phyloP scores from a whole-genome alignment of 2,888 invertebrate genomes.

The Eledona agricola region DNA sequence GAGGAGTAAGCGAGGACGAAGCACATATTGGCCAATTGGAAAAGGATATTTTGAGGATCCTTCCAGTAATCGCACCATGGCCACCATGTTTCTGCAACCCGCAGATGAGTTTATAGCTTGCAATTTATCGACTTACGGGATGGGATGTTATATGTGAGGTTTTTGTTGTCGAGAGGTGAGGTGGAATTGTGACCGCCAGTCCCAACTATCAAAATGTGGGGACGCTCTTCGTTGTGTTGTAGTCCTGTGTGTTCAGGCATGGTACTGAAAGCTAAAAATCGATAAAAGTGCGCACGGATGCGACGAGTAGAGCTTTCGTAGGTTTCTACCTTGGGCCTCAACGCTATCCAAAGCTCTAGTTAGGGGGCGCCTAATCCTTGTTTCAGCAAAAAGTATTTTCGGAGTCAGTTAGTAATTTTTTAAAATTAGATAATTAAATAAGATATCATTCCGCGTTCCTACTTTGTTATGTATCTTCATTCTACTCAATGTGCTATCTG shows the following conservation, averaged over 20 bases:
- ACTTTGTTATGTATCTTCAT: too few relatives aligned
- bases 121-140: conserved; percentile 56
- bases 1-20: conserved; percentile 83
- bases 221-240: conserved; percentile 58
- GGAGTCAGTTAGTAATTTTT: too few relatives aligned
- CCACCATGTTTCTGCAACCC: conserved; percentile 68
- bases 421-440: too few relatives aligned
- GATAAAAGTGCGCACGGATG: conserved; percentile 28
- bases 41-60: conserved; percentile 76
- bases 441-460: too few relatives aligned
- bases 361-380: too few relatives aligned
- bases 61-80: conserved; percentile 79
- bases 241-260: conserved; percentile 48
- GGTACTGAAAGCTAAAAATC: conserved; percentile 15
- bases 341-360: too few relatives aligned
- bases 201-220: conserved; percentile 56
- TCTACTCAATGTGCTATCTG: too few relatives aligned
- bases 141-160: conserved; percentile 60
- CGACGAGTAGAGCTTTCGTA: too few relatives aligned
- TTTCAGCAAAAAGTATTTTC: too few relatives aligned
- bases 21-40: conserved; percentile 80
- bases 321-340: too few relatives aligned
- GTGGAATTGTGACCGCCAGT: conserved; percentile 57
- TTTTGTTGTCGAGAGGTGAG: conserved; percentile 54
- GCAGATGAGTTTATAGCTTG: neutral